phyloP scores from a whole-genome alignment of 2,888 invertebrate genomes.

The Gibbula magus region DNA sequence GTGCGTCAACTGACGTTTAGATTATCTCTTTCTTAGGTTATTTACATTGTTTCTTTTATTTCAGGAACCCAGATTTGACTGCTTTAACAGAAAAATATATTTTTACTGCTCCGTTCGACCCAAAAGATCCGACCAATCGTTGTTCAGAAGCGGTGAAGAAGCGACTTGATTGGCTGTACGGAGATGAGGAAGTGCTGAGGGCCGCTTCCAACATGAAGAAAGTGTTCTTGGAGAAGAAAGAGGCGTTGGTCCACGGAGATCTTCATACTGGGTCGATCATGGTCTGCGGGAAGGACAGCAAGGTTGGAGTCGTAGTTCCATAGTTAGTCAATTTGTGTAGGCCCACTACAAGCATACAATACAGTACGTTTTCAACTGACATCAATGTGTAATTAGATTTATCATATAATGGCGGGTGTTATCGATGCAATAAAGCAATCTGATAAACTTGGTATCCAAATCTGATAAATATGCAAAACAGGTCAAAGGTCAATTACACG shows the following conservation, averaged over 20 bases:
- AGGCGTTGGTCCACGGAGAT: slow-evolving; percentile 62
- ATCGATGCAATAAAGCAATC: too few relatives aligned
- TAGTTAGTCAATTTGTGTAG: background rate
- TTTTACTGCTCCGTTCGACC: slow-evolving; percentile 52
- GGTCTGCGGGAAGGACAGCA: slow-evolving; percentile 46
- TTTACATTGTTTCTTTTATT: slow-evolving; percentile 8
- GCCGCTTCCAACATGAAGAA: slow-evolving; percentile 47
- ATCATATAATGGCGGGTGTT: too few relatives aligned
- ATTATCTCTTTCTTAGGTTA: too few relatives aligned
- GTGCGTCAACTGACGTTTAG: too few relatives aligned
- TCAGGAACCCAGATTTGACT: slow-evolving; percentile 51
- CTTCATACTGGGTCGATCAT: slow-evolving; percentile 62
- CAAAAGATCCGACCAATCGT: slow-evolving; percentile 48
- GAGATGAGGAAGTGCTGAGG: slow-evolving; percentile 44
- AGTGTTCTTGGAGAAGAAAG: slow-evolving; percentile 57
- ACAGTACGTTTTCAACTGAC: background rate
- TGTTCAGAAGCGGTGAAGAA: slow-evolving; percentile 47
- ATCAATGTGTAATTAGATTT: background rate
- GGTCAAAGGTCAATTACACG: too few relatives aligned
- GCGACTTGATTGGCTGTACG: slow-evolving; percentile 44
- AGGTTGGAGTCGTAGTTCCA: slow-evolving; percentile 25
- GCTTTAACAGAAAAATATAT: slow-evolving; percentile 50
- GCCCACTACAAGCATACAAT: background rate
- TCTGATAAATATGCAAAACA: too few relatives aligned
- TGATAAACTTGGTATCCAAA: too few relatives aligned